Evolutionary conservation across 1,140 invertebrate genomes (phyloP), one percentile per base, ranked within the genome.

Genomic region (Drosophila nannoptera): DNA sequence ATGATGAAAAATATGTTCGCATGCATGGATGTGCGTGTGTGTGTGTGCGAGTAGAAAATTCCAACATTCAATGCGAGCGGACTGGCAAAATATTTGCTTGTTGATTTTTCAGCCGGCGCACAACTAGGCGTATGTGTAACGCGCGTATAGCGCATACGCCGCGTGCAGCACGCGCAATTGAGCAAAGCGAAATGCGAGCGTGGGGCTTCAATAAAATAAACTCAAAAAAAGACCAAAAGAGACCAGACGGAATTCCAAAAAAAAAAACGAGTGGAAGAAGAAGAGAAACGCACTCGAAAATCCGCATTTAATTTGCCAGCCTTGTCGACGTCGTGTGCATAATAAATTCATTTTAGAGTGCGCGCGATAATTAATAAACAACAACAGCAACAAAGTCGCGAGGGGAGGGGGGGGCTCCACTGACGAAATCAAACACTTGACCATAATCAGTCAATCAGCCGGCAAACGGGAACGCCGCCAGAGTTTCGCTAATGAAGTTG

Each of bases 371-470:
- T 80, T 80, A 80, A 73, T 78, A 73, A 83, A 69, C 63, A 78
- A 69, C 63, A 78, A 62, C 68, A 50, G 58, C 55, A 49, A 52
- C 14, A 60, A 38, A 40, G 8, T 33, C 22, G 54, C 36, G 7
- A 9, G 31, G 35, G 45, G 14, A 9, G 42, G 7, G 32, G 11
- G 7, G 16, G 29, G 43, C 7, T 8, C 8, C 9, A 16, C 4
- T 48, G 64, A 16, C 56, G 48, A 70, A 65, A 69, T 75, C 65
- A 72, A 68, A 78, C 81, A 86, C 80, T 84, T 84, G 80, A 84
- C 80, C 80, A 84, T 84, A 84, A 84, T 84, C 80, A 84, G 81
- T 84, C 80, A 84, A 84, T 84, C 80, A 84, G 80, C 54, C 72
- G 54, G 75, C 72, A 75, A 82, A 84, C 78, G 74, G 69, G 81